A percentile compares a stretch with the other conserved stretches of the same genome.
Conservation (phyloP, 30 jellyfish, hydroid and myxozoan genomes). For the Aurelia aurita complex sp. Pacific region DNA sequence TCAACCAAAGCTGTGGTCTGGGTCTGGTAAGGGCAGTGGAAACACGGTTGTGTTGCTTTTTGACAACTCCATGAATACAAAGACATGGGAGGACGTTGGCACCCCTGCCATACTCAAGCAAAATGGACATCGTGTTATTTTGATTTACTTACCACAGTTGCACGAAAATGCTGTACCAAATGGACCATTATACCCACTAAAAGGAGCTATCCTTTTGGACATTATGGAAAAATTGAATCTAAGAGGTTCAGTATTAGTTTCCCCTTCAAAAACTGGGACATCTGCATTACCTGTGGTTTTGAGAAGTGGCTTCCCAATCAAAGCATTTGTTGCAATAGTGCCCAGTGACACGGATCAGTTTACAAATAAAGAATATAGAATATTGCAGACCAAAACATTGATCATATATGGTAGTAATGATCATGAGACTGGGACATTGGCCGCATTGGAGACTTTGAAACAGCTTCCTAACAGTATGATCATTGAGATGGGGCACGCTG, state of each 20-base stretch:
- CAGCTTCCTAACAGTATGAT: constrained; percentile 47
- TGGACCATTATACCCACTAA: constrained; percentile 36
- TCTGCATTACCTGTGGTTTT: constrained; percentile 73
- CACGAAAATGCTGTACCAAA: neutral
- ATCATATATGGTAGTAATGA: constrained; percentile 52
- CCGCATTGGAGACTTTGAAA: constrained; percentile 23
- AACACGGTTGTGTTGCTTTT: constrained; percentile 52
- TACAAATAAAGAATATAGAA: constrained; percentile 38
- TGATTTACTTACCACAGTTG: constrained; percentile 40
- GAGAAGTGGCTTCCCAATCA: constrained; percentile 52
- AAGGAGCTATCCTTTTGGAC: constrained; percentile 47
- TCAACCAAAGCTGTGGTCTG: neutral
- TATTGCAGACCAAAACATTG: constrained; percentile 45
- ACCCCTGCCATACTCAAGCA: constrained; percentile 47
- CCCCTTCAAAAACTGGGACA: constrained; percentile 69
- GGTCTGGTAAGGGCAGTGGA: neutral
- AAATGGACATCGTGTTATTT: constrained; percentile 51
- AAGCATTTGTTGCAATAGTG: constrained; percentile 69
- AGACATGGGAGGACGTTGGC: constrained; percentile 57
- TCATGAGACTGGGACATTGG: constrained; percentile 21
- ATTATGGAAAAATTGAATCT: constrained; percentile 46
- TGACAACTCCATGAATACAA: constrained; percentile 8
- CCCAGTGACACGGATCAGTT: constrained; percentile 49
- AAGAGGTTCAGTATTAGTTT: constrained; percentile 43
- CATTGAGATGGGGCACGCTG: constrained; percentile 46